Conservation (phyloP, 2,888 invertebrate genomes). For the Leucozona laternaria region DNA sequence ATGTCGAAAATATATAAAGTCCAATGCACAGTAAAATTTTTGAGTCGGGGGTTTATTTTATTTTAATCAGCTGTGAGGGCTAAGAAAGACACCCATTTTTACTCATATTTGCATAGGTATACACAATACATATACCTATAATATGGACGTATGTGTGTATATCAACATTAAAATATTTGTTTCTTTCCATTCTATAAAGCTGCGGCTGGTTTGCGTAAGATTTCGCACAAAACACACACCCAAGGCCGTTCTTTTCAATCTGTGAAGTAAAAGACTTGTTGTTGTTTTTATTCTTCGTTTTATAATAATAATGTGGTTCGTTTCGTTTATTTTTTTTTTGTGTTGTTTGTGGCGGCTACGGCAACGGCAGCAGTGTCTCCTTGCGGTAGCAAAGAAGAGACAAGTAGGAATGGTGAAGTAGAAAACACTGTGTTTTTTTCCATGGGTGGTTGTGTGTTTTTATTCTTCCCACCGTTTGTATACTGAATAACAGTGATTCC, state of each 20-base stretch:
- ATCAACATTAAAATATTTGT: conserved; percentile 5
- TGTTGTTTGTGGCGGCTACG: conserved; percentile 11
- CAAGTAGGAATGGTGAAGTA: conserved; percentile 13
- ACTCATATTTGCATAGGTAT: not conserved
- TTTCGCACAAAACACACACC: conserved; percentile 67
- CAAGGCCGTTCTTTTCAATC: conserved; percentile 71
- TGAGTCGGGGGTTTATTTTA: conserved; percentile 30
- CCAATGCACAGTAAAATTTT: conserved; percentile 32
- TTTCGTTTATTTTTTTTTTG: conserved; percentile 22
- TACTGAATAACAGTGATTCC: conserved; percentile 16
- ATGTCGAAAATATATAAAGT: conserved; percentile 52
- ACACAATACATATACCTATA: not conserved
- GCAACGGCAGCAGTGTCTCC: conserved; percentile 20
- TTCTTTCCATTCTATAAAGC: conserved; percentile 40
- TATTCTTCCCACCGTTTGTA: conserved; percentile 10
- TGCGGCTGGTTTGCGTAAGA: conserved; percentile 68
- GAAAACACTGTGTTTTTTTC: conserved; percentile 30
- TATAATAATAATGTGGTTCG: conserved; percentile 35
- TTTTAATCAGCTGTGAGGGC: conserved; percentile 70
- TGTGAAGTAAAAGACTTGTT: conserved; percentile 32
- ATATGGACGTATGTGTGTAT: not conserved
- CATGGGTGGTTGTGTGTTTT: conserved; percentile 13
- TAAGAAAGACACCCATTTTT: conserved; percentile 21
- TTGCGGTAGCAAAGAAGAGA: conserved; percentile 17
- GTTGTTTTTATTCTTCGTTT: conserved; percentile 42